Evolutionary conservation across 2,797 vertebrate species (phyloP).

Genomic region (Paedocypris micromegethes): DNA sequence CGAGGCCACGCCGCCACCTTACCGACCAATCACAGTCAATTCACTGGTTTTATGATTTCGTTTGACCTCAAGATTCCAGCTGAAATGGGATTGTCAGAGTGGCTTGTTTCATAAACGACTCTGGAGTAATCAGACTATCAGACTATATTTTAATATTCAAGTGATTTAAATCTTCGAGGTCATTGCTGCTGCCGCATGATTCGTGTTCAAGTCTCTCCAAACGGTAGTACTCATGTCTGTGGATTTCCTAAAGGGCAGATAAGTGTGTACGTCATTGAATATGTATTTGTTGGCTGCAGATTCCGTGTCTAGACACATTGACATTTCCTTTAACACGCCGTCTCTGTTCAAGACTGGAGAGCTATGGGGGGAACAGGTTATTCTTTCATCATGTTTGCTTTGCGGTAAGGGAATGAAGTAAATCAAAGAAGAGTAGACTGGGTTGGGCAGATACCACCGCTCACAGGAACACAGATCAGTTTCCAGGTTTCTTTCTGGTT

Average conservation of each 20-base stretch:
- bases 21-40: too few relatives aligned
- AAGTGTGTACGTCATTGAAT: constrained; percentile 6
- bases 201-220: neutral
- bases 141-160: too few relatives aligned
- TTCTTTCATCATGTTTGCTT: constrained; percentile 70
- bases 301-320: constrained; percentile 14
- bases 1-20: too few relatives aligned
- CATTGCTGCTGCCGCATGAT: too few relatives aligned
- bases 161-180: too few relatives aligned
- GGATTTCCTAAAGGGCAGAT: constrained; percentile 26
- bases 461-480: constrained; percentile 48
- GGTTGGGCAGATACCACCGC: constrained; percentile 18
- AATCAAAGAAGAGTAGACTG: constrained; percentile 61
- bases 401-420: constrained; percentile 46
- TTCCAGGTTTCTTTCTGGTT: constrained; percentile 52
- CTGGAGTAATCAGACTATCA: too few relatives aligned
- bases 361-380: constrained; percentile 64
- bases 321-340: neutral
- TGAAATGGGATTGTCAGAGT: too few relatives aligned
- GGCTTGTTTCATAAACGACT: too few relatives aligned
- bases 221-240: neutral
- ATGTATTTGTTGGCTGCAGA: constrained; percentile 22
- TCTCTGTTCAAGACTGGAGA: constrained; percentile 51
- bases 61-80: too few relatives aligned
- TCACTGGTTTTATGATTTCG: too few relatives aligned